Percentiles rank a stretch among this genome's conserved stretches.
Conservation (phyloP, 2,113 vertebrate genomes). For the Petromus typicus region DNA sequence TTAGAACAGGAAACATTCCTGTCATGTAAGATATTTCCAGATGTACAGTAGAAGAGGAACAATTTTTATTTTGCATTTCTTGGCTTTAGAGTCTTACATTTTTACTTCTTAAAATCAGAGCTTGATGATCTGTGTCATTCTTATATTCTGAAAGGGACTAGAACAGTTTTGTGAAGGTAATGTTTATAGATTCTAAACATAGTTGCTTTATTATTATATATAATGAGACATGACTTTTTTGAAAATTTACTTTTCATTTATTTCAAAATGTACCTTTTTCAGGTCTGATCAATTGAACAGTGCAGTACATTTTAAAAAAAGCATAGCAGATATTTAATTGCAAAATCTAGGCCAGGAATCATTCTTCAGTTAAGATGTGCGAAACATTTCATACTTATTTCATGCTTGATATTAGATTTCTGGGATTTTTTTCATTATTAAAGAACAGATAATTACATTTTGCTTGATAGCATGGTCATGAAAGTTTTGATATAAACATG, state of each 20-base stretch:
- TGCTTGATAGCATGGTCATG: conserved; percentile 62
- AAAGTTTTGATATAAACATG: conserved; percentile 75
- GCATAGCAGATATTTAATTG: conserved; percentile 63
- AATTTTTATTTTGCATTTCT: conserved; percentile 65
- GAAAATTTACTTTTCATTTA: conserved; percentile 55
- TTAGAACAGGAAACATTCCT: conserved; percentile 49
- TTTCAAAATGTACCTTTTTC: conserved; percentile 55
- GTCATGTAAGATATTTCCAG: conserved; percentile 61
- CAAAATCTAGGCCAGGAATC: conserved; percentile 61
- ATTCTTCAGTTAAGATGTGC: conserved; percentile 65
- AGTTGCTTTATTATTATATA: background rate
- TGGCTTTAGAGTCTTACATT: conserved; percentile 30
- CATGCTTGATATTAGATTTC: conserved; percentile 16
- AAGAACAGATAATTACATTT: conserved; percentile 17
- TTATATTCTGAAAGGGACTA: conserved; percentile 1
- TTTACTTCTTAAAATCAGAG: conserved; percentile 54
- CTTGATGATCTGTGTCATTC: conserved; percentile 19
- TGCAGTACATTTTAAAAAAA: conserved; percentile 46
- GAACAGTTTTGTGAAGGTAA: conserved; percentile 30
- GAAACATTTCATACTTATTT: conserved; percentile 52
- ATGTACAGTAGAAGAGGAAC: conserved; percentile 30
- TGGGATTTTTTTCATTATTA: conserved; percentile 52
- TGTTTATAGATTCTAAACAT: conserved; percentile 11
- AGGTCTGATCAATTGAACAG: conserved; percentile 47
- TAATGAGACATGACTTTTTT: conserved; percentile 45